phyloP scores from a whole-genome alignment of 1,140 invertebrate genomes.

The Drosophila orena region DNA sequence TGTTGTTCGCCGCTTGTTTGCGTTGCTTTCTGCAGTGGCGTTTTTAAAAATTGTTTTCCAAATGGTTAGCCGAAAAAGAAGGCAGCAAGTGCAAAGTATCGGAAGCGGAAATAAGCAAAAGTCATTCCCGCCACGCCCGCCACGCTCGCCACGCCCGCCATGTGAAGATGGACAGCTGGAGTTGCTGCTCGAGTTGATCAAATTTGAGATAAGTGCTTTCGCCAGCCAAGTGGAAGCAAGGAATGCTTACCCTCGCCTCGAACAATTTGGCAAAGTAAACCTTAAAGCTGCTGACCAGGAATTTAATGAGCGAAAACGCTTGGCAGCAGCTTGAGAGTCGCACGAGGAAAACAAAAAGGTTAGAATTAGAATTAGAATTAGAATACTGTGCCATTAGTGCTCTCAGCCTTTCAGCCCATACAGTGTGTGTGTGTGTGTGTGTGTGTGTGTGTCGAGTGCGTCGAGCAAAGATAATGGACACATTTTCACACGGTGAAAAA shows the following conservation, averaged over 20 bases:
- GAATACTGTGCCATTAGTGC: conserved; percentile 29
- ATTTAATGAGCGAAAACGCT: conserved; percentile 21
- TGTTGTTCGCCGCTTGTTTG: conserved; percentile 44
- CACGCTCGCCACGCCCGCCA: conserved; percentile 1
- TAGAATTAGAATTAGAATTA: too few relatives aligned
- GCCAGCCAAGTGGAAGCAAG: conserved; percentile 44
- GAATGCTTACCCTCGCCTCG: conserved; percentile 14
- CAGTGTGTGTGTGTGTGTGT: conserved; percentile 16
- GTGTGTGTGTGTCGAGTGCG: conserved; percentile 14
- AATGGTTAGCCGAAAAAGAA: conserved; percentile 52
- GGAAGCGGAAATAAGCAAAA: conserved; percentile 1
- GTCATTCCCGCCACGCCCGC: conserved; percentile 9
- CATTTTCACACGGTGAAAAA: conserved; percentile 12
- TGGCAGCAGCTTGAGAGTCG: background rate
- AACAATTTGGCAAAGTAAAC: conserved; percentile 24
- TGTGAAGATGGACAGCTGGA: conserved; percentile 55
- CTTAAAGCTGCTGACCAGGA: conserved; percentile 25
- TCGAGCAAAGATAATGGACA: conserved; percentile 27
- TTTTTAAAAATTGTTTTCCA: conserved; percentile 71
- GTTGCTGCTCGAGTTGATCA: conserved; percentile 28
- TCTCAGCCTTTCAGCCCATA: conserved; percentile 1
- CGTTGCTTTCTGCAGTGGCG: conserved; percentile 55
- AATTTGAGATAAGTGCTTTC: conserved; percentile 49
- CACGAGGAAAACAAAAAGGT: conserved; percentile 35
- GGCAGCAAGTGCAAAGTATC: conserved; percentile 19